Evolutionary conservation across 2,797 vertebrate species (phyloP).

Genomic region (Benthosema pterotum): DNA sequence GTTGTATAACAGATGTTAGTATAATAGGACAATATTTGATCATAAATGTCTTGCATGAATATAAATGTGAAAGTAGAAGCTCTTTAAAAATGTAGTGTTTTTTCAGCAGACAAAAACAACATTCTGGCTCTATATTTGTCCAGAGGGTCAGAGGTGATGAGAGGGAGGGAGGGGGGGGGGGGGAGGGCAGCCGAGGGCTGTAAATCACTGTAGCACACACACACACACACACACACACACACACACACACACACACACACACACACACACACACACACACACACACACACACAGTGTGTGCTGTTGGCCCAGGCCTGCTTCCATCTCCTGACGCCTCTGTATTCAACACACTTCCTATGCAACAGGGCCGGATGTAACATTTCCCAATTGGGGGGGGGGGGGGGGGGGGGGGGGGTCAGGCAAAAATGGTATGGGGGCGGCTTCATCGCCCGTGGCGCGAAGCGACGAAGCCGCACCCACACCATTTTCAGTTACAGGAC

Average conservation of each 20-base stretch:
- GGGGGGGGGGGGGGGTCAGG: too few relatives aligned
- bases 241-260: conserved; percentile 1
- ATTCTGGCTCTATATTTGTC: conserved; percentile 32
- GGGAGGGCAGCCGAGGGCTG: conserved; percentile 36
- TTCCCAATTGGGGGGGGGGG: too few relatives aligned
- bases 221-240: background rate
- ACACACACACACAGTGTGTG: background rate
- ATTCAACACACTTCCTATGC: conserved; percentile 66
- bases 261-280: conserved; percentile 2
- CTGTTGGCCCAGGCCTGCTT: conserved; percentile 32
- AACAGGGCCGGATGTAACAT: too few relatives aligned
- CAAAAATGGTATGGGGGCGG: too few relatives aligned
- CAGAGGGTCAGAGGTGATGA: conserved; percentile 40
- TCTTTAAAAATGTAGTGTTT: background rate
- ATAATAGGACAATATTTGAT: too few relatives aligned
- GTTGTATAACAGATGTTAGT: too few relatives aligned
- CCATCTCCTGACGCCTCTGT: conserved; percentile 69
- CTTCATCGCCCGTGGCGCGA: too few relatives aligned
- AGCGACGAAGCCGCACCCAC: too few relatives aligned
- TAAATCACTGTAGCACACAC: conserved; percentile 34
- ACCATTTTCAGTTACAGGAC: too few relatives aligned
- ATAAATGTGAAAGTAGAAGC: too few relatives aligned
- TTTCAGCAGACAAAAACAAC: conserved; percentile 27
- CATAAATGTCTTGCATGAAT: too few relatives aligned
- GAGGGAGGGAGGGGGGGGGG: conserved; percentile 28